These are phyloP conservation scores for Ophion slaviceki DNA, from an alignment of 2,888 invertebrate genomes.

Conservation along the genomic window DNA sequence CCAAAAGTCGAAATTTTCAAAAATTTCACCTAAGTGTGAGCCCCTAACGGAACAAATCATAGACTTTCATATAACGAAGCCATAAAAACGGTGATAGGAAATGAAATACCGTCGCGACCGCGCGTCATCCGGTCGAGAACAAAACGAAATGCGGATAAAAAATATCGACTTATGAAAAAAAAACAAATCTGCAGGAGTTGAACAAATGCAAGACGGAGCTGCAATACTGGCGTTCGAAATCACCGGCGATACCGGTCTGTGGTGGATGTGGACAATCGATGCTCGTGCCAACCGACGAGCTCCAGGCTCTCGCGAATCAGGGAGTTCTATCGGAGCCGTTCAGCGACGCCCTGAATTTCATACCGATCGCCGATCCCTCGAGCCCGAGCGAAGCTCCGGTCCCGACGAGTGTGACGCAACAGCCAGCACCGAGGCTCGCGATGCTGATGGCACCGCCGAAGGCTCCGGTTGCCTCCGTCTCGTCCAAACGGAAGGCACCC, in stretches of 20 bases:
- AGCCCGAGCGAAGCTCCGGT: conserved; percentile 75
- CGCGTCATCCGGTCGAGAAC: neutral
- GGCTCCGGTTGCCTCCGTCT: conserved; percentile 75
- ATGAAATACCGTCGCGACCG: too few relatives aligned
- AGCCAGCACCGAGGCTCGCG: conserved; percentile 64
- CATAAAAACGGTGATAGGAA: too few relatives aligned
- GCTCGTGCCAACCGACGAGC: conserved; percentile 86
- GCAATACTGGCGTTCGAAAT: conserved; percentile 96
- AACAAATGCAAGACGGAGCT: conserved; percentile 96
- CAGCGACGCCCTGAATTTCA: conserved; percentile 81
- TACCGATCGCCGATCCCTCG: conserved; percentile 82
- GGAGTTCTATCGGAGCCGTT: conserved; percentile 86
- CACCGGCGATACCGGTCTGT: conserved; percentile 91
- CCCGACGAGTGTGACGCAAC: conserved; percentile 61
- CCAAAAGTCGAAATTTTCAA: too few relatives aligned
- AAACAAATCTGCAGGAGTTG: conserved; percentile 87
- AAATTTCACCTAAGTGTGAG: too few relatives aligned
- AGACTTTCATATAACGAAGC: too few relatives aligned
- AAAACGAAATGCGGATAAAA: neutral
- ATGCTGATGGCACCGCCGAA: conserved; percentile 81
- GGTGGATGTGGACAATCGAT: conserved; percentile 89
- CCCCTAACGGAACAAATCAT: too few relatives aligned
- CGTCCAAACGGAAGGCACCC: conserved; percentile 79
- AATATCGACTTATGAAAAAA: neutral
- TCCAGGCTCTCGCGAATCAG: conserved; percentile 87